Base-by-base conservation (phyloP, 1,140 invertebrate genomes). In the Acromyrmex charruanus region DNA sequence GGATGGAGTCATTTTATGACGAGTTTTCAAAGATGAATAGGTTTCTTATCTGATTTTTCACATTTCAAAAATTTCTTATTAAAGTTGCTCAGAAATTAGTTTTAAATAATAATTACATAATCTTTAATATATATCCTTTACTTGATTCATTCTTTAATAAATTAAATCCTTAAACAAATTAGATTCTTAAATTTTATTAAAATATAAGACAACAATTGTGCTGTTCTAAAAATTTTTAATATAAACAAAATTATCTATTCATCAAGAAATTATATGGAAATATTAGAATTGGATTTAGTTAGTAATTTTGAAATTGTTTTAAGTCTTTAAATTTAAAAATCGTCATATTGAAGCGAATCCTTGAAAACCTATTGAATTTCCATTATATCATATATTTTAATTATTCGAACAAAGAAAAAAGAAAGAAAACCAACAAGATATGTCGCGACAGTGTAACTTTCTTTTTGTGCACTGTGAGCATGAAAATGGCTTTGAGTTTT, bases 341-440 rank as follows among this genome's bases (percentile, higher is more conserved):
- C 68, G 61, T 63, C 61, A n/a, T 85, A 58, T 25, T 85, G 69
- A 86, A 90, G 28, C 53, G 44, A 66, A 77, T 68, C 61, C 49
- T 68, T 31, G 71, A 35, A 65, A 88, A 90, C 88, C 75, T 85
- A 77, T 89, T 85, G 44, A 87, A 90, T 88, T 92, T 91, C 87
- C 91, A 91, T 89, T 91, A 80, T 44, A 44, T 65, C 59, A 58
- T 69, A 31, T 69, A n/a, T 61, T 82, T 55, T 65, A 55, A 85
- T 53, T 85, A 85, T 18, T 21, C 61, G 14, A 55, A 66, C 28
- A 65, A 79, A 31, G 18, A 66, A 21, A 71, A 59, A 28, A 80
- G 55, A 88, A 58, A 68, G 7, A 44, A 71, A 84, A 59, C n/a
- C 49, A 68, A 63, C 25, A 49, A 59, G 31, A 66, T 55, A 59